A percentile compares a stretch with the other conserved stretches of the same genome.
Conservation (phyloP, 2,797 vertebrate species). For the Rhynchotus rufescens region DNA sequence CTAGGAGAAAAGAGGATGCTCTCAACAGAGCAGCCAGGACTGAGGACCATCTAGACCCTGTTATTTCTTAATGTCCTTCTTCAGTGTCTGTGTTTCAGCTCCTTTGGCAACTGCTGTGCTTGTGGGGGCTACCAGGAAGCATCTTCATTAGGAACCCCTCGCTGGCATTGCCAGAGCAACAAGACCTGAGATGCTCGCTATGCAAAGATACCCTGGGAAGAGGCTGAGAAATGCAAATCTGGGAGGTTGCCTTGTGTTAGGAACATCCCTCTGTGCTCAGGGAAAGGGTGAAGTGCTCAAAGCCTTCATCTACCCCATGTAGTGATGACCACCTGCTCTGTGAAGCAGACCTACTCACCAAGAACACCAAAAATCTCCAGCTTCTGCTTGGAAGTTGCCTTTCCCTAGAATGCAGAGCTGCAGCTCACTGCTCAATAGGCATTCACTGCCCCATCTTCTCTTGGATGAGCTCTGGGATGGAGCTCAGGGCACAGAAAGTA, state of each 20-base stretch:
- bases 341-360: neutral
- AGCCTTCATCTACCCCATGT: neutral
- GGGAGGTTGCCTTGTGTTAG: neutral
- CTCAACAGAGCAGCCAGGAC: neutral
- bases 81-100: neutral
- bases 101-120: neutral
- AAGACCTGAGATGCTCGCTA: no score
- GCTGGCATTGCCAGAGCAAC: neutral
- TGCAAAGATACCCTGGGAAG: neutral
- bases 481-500: no score
- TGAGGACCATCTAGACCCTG: neutral
- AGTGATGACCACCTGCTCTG: rapidly evolving
- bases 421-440: neutral
- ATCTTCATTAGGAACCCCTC: rapidly evolving
- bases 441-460: no score
- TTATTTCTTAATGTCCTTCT: neutral
- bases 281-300: neutral
- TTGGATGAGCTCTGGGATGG: no score
- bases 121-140: neutral
- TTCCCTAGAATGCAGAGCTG: neutral
- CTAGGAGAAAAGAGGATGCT: neutral
- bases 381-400: neutral
- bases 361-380: neutral
- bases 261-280: neutral
- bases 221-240: neutral